Evolutionary conservation across 2,888 invertebrate genomes (phyloP), one percentile per base, ranked within the genome.

Genomic region (Himalopsyche kuldschensis): DNA sequence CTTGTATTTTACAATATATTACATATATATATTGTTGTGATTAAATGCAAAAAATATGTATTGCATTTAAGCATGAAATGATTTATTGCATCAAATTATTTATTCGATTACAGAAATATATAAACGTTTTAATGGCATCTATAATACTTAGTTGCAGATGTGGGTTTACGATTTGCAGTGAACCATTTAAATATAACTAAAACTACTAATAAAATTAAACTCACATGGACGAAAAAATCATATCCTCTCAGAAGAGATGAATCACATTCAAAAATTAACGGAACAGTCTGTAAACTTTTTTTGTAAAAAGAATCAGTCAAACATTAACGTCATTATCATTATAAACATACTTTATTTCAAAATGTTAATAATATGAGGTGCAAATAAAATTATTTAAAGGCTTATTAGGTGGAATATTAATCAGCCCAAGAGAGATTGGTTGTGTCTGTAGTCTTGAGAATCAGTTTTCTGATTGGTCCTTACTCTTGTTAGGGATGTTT

Each of bases 401-500:
- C 27, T 69, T 69, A 69, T 24, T 27, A 69, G 69, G 69, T 69
- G 69, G 27, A 30, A 69, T 27, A 69, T 69, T 69, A 69, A 27
- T 84, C 84, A 84, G 78, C 80, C 82, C 78, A 78, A 46, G 31
- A 78, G 78, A 31, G 78, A 47, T 78, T 78, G 78, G 78, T 78
- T 78, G 78, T 46, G 78, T 76, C 76, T 78, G 79, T 79, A 79
- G 76, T 81, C 80, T 75, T 86, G 84, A 87, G 86, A 87, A 88
- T 84, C 87, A 2, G 80, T 76, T 32, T 31, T 46, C 32, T 47
- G 87, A 86, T 88, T 89, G 88, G 89, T 89, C 90, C 94, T 95
- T 96, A 96, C 96, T 94, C 95, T 93, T 90, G 94, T 95, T 89
- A 96, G 93, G 88, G 95, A 94, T 86, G 96, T 95, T 92, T 96